Percentiles rank a stretch among this genome's conserved stretches.
Conservation (phyloP, 2,888 invertebrate genomes). For the Pristionchus japonicus region DNA sequence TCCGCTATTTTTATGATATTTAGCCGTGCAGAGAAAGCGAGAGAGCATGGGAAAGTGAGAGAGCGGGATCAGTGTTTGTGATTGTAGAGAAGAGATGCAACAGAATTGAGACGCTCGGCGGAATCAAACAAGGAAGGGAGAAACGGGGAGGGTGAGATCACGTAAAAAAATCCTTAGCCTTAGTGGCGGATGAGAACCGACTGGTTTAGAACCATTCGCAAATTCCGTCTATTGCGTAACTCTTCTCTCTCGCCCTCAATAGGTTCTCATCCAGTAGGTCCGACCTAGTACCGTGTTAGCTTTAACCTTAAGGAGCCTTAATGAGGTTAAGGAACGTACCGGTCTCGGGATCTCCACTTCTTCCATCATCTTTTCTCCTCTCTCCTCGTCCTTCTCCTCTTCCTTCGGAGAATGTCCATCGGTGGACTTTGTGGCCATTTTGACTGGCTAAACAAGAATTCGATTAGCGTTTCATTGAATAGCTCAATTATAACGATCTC, state of each 20-base stretch:
- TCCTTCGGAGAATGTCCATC: neutral
- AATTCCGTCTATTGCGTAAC: too few species aligned
- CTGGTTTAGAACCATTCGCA: too few species aligned
- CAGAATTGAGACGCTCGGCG: constrained; percentile 9
- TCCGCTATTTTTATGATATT: neutral
- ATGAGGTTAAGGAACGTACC: neutral
- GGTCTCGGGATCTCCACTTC: neutral
- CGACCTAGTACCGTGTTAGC: too few species aligned
- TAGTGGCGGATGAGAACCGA: too few species aligned
- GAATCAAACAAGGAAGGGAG: constrained; percentile 6
- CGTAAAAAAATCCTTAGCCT: too few species aligned
- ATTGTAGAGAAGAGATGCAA: neutral
- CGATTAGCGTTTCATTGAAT: too few species aligned
- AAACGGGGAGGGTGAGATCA: too few species aligned
- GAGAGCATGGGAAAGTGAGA: neutral
- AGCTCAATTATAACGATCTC: too few species aligned
- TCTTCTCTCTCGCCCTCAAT: too few species aligned
- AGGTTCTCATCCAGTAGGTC: too few species aligned
- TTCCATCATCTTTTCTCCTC: neutral
- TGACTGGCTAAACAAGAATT: neutral
- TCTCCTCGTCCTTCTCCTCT: neutral
- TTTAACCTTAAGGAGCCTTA: neutral
- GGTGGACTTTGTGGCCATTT: constrained; percentile 17
- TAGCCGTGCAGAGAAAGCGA: neutral
- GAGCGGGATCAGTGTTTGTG: neutral